Conservation (phyloP, 2,797 vertebrate species). For the Falco naumanni region DNA sequence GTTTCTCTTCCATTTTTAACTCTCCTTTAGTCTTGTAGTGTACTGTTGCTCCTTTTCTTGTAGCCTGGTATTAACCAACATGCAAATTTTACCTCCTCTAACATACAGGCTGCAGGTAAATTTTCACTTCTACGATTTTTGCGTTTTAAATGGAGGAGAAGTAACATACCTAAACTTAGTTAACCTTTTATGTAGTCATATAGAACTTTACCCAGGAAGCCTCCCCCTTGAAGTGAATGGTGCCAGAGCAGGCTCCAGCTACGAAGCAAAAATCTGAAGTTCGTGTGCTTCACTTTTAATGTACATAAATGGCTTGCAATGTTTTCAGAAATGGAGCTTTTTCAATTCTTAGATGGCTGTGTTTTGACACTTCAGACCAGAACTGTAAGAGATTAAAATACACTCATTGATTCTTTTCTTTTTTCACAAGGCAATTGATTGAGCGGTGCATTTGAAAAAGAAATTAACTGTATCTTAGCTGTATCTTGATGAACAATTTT, state of each 20-base stretch:
- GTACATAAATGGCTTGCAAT: not conserved
- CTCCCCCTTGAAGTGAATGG: not conserved
- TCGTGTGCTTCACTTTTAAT: rapidly evolving
- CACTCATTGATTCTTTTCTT: not conserved
- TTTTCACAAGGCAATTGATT: not conserved
- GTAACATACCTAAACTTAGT: not conserved
- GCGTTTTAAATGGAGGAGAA: not conserved
- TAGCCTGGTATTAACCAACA: not conserved
- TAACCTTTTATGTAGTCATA: not conserved
- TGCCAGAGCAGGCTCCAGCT: not conserved
- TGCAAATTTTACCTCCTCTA: not conserved
- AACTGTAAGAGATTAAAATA: not conserved
- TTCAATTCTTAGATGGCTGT: not conserved
- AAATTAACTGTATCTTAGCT: not conserved
- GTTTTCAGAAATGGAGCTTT: not conserved
- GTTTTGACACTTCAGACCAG: not conserved
- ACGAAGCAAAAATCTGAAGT: not conserved
- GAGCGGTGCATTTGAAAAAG: not conserved
- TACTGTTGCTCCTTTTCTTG: not conserved
- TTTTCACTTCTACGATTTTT: not conserved
- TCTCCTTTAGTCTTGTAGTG: not conserved
- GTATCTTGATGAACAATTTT: not conserved
- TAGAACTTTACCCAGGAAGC: not conserved
- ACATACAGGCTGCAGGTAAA: not conserved
- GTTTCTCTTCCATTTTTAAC: not conserved